Evolutionary conservation across 2,113 vertebrate genomes (phyloP).

Genomic region (Corythornis vintsioides): DNA sequence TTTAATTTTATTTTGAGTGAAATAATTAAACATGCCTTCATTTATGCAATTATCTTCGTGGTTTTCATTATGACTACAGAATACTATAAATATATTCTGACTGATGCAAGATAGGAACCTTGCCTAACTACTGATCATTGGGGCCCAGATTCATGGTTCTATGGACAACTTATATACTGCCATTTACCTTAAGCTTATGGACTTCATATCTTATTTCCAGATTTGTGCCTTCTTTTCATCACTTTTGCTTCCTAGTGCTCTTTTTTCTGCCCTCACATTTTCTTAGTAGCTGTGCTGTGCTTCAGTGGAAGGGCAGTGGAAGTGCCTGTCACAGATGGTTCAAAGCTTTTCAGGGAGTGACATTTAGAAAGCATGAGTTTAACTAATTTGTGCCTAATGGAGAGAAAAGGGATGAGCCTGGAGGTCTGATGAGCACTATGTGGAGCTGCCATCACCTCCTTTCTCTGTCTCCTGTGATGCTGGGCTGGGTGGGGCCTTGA

Average conservation of each 20-base stretch:
- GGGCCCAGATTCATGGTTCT: not conserved
- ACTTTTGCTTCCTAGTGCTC: not conserved
- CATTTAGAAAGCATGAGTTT: not conserved
- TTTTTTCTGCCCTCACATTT: not conserved
- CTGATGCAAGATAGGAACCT: not conserved
- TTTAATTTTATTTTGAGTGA: not conserved
- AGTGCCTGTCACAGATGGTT: not conserved
- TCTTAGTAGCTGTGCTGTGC: not conserved
- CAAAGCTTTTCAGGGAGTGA: not conserved
- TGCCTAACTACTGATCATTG: not conserved
- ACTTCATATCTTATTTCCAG: not conserved
- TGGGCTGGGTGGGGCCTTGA: not conserved
- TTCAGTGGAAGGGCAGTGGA: not conserved
- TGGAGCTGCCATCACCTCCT: not conserved
- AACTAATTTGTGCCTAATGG: not conserved
- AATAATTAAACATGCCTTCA: not conserved
- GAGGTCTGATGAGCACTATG: not conserved
- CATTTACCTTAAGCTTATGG: not conserved
- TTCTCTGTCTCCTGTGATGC: not conserved
- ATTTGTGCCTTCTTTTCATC: not conserved
- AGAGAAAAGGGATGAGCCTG: not conserved
- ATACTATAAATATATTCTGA: not conserved
- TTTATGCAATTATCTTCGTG: not conserved
- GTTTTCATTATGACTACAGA: not conserved
- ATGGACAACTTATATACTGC: not conserved